Percentiles rank a stretch among this genome's conserved stretches.
phyloP scores from a whole-genome alignment of 1,140 invertebrate genomes.

The Drosophila novamexicana region DNA sequence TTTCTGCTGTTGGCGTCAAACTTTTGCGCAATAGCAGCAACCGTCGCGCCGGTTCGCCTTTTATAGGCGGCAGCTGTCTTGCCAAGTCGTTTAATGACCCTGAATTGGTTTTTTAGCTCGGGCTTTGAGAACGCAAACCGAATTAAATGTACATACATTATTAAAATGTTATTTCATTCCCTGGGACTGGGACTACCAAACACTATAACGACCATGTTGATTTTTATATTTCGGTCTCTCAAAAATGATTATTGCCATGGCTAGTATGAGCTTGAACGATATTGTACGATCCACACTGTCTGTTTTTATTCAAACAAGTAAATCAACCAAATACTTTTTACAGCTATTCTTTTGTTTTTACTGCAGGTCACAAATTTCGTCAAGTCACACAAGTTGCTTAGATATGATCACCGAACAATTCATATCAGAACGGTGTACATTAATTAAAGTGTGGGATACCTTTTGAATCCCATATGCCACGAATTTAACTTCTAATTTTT shows the following conservation, averaged over 20 bases:
- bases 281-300: too few relatives aligned
- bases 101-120: slow-evolving; percentile 50
- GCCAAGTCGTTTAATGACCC: slow-evolving; percentile 55
- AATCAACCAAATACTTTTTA: too few relatives aligned
- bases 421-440: too few relatives aligned
- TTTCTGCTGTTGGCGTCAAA: slow-evolving; percentile 45
- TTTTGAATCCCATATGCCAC: slow-evolving; percentile 1
- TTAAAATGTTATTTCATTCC: slow-evolving; percentile 50
- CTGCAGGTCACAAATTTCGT: too few relatives aligned
- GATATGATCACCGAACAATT: too few relatives aligned
- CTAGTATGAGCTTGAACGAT: too few relatives aligned
- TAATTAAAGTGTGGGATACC: too few relatives aligned
- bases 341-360: too few relatives aligned
- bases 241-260: neutral
- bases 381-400: too few relatives aligned
- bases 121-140: slow-evolving; percentile 28
- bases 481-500: slow-evolving; percentile 19
- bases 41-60: slow-evolving; percentile 42
- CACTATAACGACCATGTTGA: neutral
- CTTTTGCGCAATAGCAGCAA: slow-evolving; percentile 48
- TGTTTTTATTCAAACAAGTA: too few relatives aligned
- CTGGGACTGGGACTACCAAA: slow-evolving; percentile 2
- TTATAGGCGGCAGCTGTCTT: slow-evolving; percentile 44
- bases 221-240: neutral
- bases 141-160: slow-evolving; percentile 33